These are phyloP conservation scores for Strix aluco DNA, from an alignment of 2,113 vertebrate species.

Conservation along the genomic window DNA sequence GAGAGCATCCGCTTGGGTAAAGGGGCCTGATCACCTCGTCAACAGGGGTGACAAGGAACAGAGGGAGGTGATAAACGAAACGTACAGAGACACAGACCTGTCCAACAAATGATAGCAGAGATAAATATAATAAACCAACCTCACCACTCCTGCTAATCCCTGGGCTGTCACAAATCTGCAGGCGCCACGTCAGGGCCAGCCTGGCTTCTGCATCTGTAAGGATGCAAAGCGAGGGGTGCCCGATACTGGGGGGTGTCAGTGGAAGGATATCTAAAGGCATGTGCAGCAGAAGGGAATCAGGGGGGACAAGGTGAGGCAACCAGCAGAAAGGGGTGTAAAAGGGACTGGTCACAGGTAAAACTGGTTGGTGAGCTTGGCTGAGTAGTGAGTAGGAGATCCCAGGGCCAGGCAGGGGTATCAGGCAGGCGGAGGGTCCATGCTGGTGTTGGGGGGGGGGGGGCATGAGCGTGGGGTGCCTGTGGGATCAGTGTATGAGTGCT, in stretches of 20 bases:
- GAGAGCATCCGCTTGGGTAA: background rate
- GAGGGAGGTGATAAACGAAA: background rate
- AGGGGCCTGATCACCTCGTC: too few species aligned
- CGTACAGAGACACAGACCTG: background rate
- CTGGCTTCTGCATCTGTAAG: too few species aligned
- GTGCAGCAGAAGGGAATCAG: background rate
- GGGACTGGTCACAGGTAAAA: background rate
- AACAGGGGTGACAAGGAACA: background rate
- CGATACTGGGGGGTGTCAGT: background rate
- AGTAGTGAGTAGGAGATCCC: too few species aligned
- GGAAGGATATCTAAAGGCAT: background rate
- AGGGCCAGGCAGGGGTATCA: background rate
- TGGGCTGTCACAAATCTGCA: background rate
- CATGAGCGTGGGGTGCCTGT: too few species aligned
- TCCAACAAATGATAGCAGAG: too few species aligned
- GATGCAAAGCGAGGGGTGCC: background rate
- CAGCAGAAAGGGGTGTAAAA: background rate
- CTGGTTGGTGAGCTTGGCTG: rapidly evolving
- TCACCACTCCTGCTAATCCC: rapidly evolving
- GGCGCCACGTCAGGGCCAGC: background rate
- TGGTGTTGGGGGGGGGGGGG: background rate
- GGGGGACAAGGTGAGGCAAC: background rate
- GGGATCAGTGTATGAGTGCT: background rate
- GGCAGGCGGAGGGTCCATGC: rapidly evolving
- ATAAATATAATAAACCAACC: background rate